Percentiles rank a stretch among this genome's conserved stretches.
Evolutionary conservation across 2,113 vertebrate species (phyloP).

Genomic region (Pseudopipra pipra): DNA sequence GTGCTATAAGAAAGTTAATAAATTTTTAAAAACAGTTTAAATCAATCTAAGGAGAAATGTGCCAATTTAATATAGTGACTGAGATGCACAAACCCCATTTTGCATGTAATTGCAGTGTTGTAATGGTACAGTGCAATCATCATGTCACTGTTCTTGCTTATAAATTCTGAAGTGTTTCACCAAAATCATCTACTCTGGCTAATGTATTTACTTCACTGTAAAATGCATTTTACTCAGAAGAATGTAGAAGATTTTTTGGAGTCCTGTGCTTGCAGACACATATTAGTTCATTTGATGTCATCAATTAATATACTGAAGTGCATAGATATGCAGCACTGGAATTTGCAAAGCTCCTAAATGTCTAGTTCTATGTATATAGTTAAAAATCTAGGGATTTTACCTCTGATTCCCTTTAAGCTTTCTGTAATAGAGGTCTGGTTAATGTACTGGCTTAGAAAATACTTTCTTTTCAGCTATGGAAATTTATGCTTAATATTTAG

Average conservation of each 20-base stretch:
- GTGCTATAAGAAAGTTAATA: background rate
- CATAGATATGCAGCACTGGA: background rate
- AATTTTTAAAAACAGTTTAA: background rate
- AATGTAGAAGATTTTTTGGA: background rate
- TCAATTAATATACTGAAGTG: background rate
- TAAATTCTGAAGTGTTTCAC: slow-evolving; percentile 1
- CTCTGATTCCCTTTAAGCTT: background rate
- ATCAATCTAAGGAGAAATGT: background rate
- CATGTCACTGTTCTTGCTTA: background rate
- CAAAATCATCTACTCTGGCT: background rate
- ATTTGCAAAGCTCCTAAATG: background rate
- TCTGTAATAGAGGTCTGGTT: background rate
- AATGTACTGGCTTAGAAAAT: background rate
- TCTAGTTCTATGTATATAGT: background rate
- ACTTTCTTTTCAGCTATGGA: background rate
- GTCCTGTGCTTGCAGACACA: background rate
- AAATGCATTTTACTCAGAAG: background rate
- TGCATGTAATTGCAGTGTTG: background rate
- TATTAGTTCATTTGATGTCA: background rate
- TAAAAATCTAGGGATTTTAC: background rate
- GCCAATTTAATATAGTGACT: background rate
- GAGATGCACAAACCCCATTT: background rate
- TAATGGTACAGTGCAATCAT: background rate
- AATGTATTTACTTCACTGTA: background rate
- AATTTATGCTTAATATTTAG: background rate